These are phyloP conservation scores for Dascyllus trimaculatus DNA, from an alignment of 2,113 vertebrate species.

Conservation along the genomic window DNA sequence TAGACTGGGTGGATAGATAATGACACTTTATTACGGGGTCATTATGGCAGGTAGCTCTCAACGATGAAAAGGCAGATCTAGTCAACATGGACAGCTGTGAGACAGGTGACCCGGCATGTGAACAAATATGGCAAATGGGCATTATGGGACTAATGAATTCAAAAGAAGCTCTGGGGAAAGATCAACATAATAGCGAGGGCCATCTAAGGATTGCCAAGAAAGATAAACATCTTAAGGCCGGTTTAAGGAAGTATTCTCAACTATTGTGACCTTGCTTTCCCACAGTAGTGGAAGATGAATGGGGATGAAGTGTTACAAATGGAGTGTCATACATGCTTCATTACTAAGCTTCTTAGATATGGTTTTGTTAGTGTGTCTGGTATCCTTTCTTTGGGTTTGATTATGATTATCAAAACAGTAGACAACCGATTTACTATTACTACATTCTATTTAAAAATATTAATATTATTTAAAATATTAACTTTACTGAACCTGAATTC, in stretches of 20 bases:
- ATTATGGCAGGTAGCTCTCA: slow-evolving; percentile 81
- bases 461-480: neutral
- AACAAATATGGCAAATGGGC: slow-evolving; percentile 80
- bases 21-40: slow-evolving; percentile 82
- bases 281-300: slow-evolving; percentile 54
- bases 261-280: slow-evolving; percentile 65
- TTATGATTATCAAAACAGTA: slow-evolving; percentile 9
- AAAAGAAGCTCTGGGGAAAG: slow-evolving; percentile 71
- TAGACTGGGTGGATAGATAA: slow-evolving; percentile 79
- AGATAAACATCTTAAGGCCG: slow-evolving; percentile 64
- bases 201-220: slow-evolving; percentile 56
- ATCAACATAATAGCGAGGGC: slow-evolving; percentile 66
- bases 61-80: slow-evolving; percentile 78
- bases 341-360: slow-evolving; percentile 1
- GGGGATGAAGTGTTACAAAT: neutral
- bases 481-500: neutral
- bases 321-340: slow-evolving; percentile 10
- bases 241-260: slow-evolving; percentile 53
- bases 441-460: neutral
- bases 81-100: slow-evolving; percentile 78
- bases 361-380: neutral
- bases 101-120: slow-evolving; percentile 79
- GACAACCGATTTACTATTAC: neutral
- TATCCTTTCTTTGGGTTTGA: neutral
- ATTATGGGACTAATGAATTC: slow-evolving; percentile 79